Evolutionary conservation across 1,140 invertebrate species (phyloP).

Genomic region (Penaeus indicus): DNA sequence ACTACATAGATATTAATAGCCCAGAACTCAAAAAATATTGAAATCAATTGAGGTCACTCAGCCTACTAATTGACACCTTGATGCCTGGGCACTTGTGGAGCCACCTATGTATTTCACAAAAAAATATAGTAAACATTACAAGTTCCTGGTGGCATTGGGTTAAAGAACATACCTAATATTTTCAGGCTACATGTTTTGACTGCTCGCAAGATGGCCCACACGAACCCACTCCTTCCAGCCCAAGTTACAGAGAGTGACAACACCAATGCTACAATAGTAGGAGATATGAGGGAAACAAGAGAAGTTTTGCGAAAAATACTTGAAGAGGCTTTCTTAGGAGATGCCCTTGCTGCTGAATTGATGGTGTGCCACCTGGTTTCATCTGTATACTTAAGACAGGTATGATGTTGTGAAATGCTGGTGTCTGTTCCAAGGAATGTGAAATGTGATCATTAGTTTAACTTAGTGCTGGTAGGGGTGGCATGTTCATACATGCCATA

Average conservation of each 20-base stretch:
- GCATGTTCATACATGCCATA: neutral
- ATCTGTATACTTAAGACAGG: conserved; percentile 77
- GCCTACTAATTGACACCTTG: too few species aligned
- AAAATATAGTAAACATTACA: too few species aligned
- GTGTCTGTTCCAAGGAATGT: neutral
- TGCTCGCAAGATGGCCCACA: conserved; percentile 76
- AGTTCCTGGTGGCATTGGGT: too few species aligned
- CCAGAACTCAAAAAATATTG: too few species aligned
- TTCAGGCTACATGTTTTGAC: conserved; percentile 81
- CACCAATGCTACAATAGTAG: conserved; percentile 51
- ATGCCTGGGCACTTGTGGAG: too few species aligned
- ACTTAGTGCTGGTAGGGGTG: too few species aligned
- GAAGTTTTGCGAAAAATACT: conserved; percentile 82
- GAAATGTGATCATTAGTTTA: too few species aligned
- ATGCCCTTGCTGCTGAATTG: conserved; percentile 87
- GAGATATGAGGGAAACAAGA: conserved; percentile 70
- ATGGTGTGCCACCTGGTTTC: conserved; percentile 89
- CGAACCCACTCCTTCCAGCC: conserved; percentile 76
- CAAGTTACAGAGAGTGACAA: conserved; percentile 38
- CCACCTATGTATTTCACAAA: too few species aligned
- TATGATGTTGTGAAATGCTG: conserved; percentile 27
- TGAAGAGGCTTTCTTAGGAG: conserved; percentile 85
- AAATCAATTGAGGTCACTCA: too few species aligned
- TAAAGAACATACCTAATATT: too few species aligned
- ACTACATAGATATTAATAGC: too few species aligned